Conservation (phyloP, 2,888 invertebrate genomes). For the Caenorhabditis sp. region DNA sequence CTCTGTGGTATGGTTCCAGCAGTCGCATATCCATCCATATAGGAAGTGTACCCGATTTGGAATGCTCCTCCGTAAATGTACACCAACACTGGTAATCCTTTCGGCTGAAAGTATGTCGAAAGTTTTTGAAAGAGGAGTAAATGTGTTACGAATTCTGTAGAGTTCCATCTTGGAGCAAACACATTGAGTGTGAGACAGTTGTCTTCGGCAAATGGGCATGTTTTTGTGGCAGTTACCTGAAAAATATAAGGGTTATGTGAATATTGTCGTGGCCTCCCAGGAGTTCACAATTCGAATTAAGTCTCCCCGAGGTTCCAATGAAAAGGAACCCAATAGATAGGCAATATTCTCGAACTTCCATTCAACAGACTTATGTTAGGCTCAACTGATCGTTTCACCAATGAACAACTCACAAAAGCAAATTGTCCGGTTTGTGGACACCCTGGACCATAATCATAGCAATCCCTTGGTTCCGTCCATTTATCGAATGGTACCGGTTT, state of each 20-base stretch:
- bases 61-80: conserved; percentile 75
- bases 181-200: conserved; percentile 73
- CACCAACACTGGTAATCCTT: conserved; percentile 72
- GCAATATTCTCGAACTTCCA: no score
- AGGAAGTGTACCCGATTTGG: conserved; percentile 63
- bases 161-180: conserved; percentile 68
- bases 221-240: conserved; percentile 23
- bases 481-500: conserved; percentile 29
- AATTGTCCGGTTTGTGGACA: conserved; percentile 44
- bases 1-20: conserved; percentile 75
- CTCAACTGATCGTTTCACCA: no score
- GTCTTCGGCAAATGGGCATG: conserved; percentile 47
- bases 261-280: no score
- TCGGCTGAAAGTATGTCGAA: conserved; percentile 53
- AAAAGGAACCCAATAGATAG: no score
- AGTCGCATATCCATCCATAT: conserved; percentile 58
- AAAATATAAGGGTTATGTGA: background rate
- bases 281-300: no score
- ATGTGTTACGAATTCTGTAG: conserved; percentile 52
- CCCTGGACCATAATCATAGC: conserved; percentile 41
- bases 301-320: no score
- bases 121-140: background rate
- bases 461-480: conserved; percentile 47
- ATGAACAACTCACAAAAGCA: background rate
- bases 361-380: no score